Conservation (phyloP, 2,888 invertebrate genomes). For the Torymus tubicola region DNA sequence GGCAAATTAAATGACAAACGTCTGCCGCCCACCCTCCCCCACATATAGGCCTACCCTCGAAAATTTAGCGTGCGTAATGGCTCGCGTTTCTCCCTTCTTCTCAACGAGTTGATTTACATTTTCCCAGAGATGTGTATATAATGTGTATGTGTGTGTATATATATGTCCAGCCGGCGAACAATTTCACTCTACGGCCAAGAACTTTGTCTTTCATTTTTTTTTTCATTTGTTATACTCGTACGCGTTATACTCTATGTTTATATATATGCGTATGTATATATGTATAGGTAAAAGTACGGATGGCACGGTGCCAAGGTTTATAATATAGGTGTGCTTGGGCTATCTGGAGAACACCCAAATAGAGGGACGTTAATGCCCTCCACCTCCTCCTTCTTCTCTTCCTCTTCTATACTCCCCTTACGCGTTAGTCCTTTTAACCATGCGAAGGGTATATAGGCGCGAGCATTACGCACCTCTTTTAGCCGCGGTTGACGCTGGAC, state of each 20-base stretch:
- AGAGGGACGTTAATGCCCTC: constrained; percentile 37
- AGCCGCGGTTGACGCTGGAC: constrained; percentile 24
- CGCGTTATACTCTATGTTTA: not conserved
- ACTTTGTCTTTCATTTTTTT: constrained; percentile 24
- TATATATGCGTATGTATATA: too few relatives aligned
- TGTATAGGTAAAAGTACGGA: constrained; percentile 3
- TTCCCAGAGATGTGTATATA: not conserved
- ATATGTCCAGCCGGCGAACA: constrained; percentile 19
- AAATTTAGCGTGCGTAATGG: constrained; percentile 50
- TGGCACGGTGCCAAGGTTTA: constrained; percentile 50
- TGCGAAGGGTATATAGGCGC: constrained; percentile 2
- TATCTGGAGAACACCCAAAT: constrained; percentile 51
- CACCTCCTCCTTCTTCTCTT: too few relatives aligned
- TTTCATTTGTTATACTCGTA: not conserved
- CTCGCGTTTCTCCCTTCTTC: not conserved
- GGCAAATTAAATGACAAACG: constrained; percentile 53
- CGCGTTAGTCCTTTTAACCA: not conserved
- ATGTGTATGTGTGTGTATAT: too few relatives aligned
- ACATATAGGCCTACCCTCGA: constrained; percentile 4
- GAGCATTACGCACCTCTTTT: constrained; percentile 46
- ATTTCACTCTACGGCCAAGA: constrained; percentile 49
- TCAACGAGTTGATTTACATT: constrained; percentile 39
- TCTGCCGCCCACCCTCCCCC: constrained; percentile 3
- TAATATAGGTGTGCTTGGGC: constrained; percentile 34
- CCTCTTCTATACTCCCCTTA: too few relatives aligned